Conservation (phyloP, 1,140 invertebrate genomes). For the Zaprionus camerounensis region DNA sequence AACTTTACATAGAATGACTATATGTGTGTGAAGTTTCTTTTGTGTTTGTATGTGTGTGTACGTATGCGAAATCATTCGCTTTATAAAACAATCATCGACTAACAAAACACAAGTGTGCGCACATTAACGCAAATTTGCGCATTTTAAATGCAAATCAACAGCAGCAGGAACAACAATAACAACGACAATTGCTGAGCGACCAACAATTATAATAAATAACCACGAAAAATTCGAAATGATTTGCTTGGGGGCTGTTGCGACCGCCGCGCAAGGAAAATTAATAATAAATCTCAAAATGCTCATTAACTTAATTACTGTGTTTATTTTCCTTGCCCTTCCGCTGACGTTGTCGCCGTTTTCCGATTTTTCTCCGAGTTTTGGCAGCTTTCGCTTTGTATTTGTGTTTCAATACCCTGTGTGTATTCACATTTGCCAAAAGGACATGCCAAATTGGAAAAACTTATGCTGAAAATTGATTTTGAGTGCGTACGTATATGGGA, state of each 20-base stretch:
- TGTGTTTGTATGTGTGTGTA: neutral
- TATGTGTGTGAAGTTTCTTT: neutral
- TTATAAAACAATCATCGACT: slow-evolving; percentile 30
- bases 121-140: slow-evolving; percentile 67
- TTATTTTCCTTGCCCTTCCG: slow-evolving; percentile 83
- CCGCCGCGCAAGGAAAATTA: slow-evolving; percentile 71
- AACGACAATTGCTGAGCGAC: slow-evolving; percentile 38
- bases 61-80: slow-evolving; percentile 3
- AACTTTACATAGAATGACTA: slow-evolving; percentile 12
- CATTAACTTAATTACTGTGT: slow-evolving; percentile 84
- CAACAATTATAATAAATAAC: slow-evolving; percentile 77
- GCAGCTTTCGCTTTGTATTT: slow-evolving; percentile 34
- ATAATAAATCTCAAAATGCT: slow-evolving; percentile 84
- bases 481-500: no score
- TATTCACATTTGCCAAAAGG: neutral
- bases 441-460: neutral
- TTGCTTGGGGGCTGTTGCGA: slow-evolving; percentile 31
- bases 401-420: slow-evolving; percentile 13
- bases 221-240: slow-evolving; percentile 64
- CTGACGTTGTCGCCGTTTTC: slow-evolving; percentile 35
- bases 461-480: no score
- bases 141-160: slow-evolving; percentile 73
- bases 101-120: slow-evolving; percentile 39
- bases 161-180: slow-evolving; percentile 22
- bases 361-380: slow-evolving; percentile 36